Percentiles rank a stretch among this genome's conserved stretches.
These are phyloP conservation scores for Apis laboriosa DNA, from an alignment of 1,140 invertebrate species.

Conservation along the genomic window DNA sequence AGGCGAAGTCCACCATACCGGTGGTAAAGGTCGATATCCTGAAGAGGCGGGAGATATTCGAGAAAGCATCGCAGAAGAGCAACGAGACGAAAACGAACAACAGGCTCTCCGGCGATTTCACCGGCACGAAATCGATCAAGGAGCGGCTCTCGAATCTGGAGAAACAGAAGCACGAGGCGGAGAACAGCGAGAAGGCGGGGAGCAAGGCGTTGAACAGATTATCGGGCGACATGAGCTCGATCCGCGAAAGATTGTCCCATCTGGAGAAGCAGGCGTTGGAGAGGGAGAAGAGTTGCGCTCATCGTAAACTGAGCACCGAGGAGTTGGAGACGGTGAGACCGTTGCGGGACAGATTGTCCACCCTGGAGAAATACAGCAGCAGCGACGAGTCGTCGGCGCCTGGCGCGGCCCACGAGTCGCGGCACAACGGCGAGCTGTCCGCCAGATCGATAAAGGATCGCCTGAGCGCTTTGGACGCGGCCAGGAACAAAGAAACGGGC, in stretches of 20 bases:
- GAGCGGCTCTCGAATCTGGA: slow-evolving; percentile 86
- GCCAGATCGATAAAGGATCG: slow-evolving; percentile 83
- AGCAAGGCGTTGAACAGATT: slow-evolving; percentile 79
- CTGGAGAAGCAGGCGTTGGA: slow-evolving; percentile 83
- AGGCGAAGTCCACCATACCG: slow-evolving; percentile 82
- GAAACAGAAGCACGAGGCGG: slow-evolving; percentile 78
- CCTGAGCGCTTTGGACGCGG: slow-evolving; percentile 81
- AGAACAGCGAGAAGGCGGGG: slow-evolving; percentile 71
- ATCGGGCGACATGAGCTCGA: slow-evolving; percentile 83
- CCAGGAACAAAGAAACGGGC: slow-evolving; percentile 80
- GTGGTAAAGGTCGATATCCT: slow-evolving; percentile 88
- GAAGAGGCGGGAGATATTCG: slow-evolving; percentile 91
- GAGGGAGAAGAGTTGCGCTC: slow-evolving; percentile 64
- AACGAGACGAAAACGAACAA: slow-evolving; percentile 72
- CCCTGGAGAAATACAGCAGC: slow-evolving; percentile 73
- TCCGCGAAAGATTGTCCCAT: slow-evolving; percentile 84
- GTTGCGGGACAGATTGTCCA: slow-evolving; percentile 75
- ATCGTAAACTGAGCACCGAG: slow-evolving; percentile 62
- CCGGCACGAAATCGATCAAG: slow-evolving; percentile 85
- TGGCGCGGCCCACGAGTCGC: slow-evolving; percentile 52
- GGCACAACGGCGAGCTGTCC: slow-evolving; percentile 79
- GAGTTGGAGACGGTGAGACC: slow-evolving; percentile 74
- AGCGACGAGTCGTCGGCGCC: slow-evolving; percentile 62
- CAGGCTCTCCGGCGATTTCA: slow-evolving; percentile 83
- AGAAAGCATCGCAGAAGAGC: slow-evolving; percentile 81